phyloP scores from a whole-genome alignment of 2,113 vertebrate genomes.

The Phylloscopus trochilus region DNA sequence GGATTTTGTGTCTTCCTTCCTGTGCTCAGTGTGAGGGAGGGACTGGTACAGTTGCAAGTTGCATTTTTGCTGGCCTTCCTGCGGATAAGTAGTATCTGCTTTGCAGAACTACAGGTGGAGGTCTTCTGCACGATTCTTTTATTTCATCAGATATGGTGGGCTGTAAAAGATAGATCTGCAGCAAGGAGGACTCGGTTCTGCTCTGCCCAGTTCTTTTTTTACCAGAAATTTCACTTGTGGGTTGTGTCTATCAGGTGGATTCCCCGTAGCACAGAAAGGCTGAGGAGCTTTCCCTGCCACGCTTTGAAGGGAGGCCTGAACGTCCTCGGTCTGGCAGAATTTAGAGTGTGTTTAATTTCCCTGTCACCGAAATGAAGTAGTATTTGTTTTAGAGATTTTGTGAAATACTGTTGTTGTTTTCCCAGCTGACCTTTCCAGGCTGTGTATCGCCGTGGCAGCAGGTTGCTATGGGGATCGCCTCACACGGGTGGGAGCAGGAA shows the following conservation, averaged over 20 bases:
- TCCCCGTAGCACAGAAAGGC: background rate
- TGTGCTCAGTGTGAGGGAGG: background rate
- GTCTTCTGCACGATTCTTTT: background rate
- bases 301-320: background rate
- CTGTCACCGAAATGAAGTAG: background rate
- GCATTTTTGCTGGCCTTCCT: background rate
- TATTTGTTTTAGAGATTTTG: slow-evolving; percentile 53
- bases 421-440: slow-evolving; percentile 40
- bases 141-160: background rate
- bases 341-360: slow-evolving; percentile 28
- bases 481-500: background rate
- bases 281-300: background rate
- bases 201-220: background rate
- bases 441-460: background rate
- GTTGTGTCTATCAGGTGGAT: background rate
- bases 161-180: background rate
- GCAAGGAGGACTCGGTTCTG: background rate
- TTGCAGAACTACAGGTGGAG: background rate
- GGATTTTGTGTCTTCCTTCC: background rate
- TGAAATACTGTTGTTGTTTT: slow-evolving; percentile 49
- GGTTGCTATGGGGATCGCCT: slow-evolving; percentile 55
- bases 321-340: background rate
- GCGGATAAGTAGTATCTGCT: background rate
- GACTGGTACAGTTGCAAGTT: background rate
- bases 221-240: background rate